Percentiles rank a stretch among this genome's conserved stretches.
phyloP scores from a whole-genome alignment of 92 coral and sea anemone species.

The Galaxea fascicularis region DNA sequence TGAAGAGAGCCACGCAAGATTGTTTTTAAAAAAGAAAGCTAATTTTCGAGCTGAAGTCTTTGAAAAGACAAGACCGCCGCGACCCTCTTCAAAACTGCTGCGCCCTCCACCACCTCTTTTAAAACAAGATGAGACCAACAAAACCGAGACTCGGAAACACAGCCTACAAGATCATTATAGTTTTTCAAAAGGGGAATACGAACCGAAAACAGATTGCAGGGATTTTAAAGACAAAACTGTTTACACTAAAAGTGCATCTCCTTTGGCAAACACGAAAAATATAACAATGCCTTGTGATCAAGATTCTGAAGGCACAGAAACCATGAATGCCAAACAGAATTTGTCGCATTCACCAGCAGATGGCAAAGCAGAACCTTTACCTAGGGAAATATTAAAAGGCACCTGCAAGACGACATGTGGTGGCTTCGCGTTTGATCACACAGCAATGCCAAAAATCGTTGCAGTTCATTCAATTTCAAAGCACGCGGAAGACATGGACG shows the following conservation, averaged over 20 bases:
- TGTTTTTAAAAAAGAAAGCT: neutral
- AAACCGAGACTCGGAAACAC: neutral
- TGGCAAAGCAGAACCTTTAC: constrained; percentile 23
- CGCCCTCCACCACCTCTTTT: constrained; percentile 49
- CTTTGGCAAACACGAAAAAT: neutral
- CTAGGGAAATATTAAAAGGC: constrained; percentile 31
- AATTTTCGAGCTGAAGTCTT: constrained; percentile 26
- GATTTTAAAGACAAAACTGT: neutral
- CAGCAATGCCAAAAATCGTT: constrained; percentile 69
- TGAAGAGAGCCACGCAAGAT: neutral
- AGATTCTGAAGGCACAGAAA: neutral
- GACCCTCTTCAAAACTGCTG: neutral
- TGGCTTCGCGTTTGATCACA: constrained; percentile 76
- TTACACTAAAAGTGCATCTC: neutral
- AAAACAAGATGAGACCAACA: neutral
- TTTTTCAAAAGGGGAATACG: neutral
- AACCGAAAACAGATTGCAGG: neutral
- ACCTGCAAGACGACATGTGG: constrained; percentile 39
- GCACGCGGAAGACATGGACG: constrained; percentile 30
- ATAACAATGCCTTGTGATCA: neutral
- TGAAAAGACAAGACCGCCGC: constrained; percentile 30
- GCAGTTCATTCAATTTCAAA: constrained; percentile 71
- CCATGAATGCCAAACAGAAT: neutral
- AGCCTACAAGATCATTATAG: neutral
- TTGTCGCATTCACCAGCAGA: neutral